Evolutionary conservation across 2,113 vertebrate species (phyloP).

Genomic region (Centropus unirufus): DNA sequence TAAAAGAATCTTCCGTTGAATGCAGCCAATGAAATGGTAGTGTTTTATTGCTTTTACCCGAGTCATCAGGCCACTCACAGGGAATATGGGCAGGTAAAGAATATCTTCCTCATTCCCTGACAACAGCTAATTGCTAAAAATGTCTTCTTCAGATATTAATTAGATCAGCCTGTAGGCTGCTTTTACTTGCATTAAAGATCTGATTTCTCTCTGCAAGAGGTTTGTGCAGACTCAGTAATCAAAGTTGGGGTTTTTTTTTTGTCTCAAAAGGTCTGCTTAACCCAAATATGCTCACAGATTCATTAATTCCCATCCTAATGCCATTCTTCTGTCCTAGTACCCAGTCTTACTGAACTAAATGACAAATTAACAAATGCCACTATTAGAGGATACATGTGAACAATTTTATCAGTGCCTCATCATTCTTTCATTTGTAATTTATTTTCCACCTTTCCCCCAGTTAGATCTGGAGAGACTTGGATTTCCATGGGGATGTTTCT

Average conservation of each 20-base stretch:
- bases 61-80: neutral
- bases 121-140: slow-evolving; percentile 7
- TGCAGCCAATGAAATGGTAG: neutral
- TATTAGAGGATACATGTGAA: neutral
- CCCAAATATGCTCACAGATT: neutral
- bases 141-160: slow-evolving; percentile 21
- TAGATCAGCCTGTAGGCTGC: slow-evolving; percentile 20
- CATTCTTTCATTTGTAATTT: neutral
- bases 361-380: neutral
- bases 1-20: neutral
- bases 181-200: slow-evolving; percentile 2
- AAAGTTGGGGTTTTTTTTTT: neutral
- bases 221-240: slow-evolving; percentile 23
- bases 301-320: neutral
- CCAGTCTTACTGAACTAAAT: neutral
- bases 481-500: neutral
- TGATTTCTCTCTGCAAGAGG: slow-evolving; percentile 1
- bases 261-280: slow-evolving; percentile 23
- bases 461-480: neutral
- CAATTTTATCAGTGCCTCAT: neutral
- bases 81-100: neutral
- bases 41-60: neutral
- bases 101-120: neutral
- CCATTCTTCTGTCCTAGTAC: neutral
- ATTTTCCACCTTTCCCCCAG: neutral